A percentile compares a stretch with the other conserved stretches of the same genome.
These are phyloP conservation scores for Okamejei kenojei DNA, from an alignment of 2,797 vertebrate species.

Conservation along the genomic window DNA sequence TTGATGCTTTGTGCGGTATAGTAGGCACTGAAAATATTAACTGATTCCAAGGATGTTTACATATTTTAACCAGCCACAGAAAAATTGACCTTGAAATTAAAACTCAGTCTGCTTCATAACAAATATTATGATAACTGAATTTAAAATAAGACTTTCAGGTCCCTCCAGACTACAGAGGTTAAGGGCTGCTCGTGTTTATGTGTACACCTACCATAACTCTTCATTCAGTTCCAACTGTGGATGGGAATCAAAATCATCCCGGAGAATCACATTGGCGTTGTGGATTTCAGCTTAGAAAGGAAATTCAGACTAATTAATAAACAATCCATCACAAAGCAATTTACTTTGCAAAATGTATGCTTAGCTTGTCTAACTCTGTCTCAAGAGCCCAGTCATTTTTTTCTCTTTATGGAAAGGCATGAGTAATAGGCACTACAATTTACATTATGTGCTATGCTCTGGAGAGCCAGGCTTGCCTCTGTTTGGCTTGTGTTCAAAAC, in stretches of 20 bases:
- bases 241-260: slow-evolving; percentile 94
- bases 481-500: slow-evolving; percentile 25
- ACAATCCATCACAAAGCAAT: slow-evolving; percentile 17
- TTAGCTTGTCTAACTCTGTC: slow-evolving; percentile 16
- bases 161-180: background rate
- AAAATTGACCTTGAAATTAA: background rate
- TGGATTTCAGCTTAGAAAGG: slow-evolving; percentile 76
- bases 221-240: slow-evolving; percentile 76
- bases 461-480: background rate
- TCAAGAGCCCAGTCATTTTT: slow-evolving; percentile 5
- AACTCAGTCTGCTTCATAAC: background rate
- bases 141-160: slow-evolving; percentile 6
- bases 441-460: background rate
- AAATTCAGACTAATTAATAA: slow-evolving; percentile 32
- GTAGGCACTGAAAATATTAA: background rate
- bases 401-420: slow-evolving; percentile 12
- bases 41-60: background rate
- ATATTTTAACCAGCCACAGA: background rate
- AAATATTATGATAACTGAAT: background rate
- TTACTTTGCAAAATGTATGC: slow-evolving; percentile 1
- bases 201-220: slow-evolving; percentile 75
- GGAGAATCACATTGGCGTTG: slow-evolving; percentile 77
- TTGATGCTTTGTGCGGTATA: background rate
- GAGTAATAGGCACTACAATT: slow-evolving; percentile 7
- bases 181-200: slow-evolving; percentile 42